Evolutionary conservation across 1,140 invertebrate genomes (phyloP).

Genomic region (Drosophila nikananu): DNA sequence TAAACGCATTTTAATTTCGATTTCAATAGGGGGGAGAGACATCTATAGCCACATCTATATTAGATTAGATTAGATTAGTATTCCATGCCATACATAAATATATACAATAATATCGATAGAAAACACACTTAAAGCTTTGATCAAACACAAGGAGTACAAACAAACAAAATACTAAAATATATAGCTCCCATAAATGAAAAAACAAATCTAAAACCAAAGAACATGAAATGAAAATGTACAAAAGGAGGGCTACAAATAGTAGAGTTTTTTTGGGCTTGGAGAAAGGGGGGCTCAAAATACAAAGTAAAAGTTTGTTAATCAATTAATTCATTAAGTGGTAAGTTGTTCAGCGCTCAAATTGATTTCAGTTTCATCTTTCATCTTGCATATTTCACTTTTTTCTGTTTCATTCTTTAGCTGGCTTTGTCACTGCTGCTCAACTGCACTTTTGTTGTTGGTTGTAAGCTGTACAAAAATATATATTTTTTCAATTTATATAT

Average conservation of each 20-base stretch:
- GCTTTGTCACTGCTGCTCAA: slow-evolving; percentile 76
- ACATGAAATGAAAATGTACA: slow-evolving; percentile 48
- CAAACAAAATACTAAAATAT: slow-evolving; percentile 27
- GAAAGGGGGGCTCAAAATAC: slow-evolving; percentile 20
- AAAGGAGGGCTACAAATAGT: slow-evolving; percentile 32
- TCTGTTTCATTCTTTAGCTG: slow-evolving; percentile 24
- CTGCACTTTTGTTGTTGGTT: slow-evolving; percentile 50
- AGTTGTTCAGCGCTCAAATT: slow-evolving; percentile 58
- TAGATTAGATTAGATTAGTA: slow-evolving; percentile 6
- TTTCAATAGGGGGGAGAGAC: neutral
- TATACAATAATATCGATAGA: slow-evolving; percentile 9
- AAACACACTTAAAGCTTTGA: slow-evolving; percentile 40
- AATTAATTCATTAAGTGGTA: slow-evolving; percentile 46
- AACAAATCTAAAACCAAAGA: slow-evolving; percentile 30
- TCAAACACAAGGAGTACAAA: slow-evolving; percentile 35
- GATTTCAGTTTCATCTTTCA: slow-evolving; percentile 12
- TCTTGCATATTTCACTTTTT: neutral
- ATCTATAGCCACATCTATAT: slow-evolving; percentile 15
- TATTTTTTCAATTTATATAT: slow-evolving; percentile 13
- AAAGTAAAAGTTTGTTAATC: slow-evolving; percentile 47
- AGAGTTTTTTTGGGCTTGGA: slow-evolving; percentile 30
- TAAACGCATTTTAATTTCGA: slow-evolving; percentile 22
- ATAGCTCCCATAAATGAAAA: slow-evolving; percentile 40
- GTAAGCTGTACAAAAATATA: slow-evolving; percentile 25
- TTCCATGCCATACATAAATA: slow-evolving; percentile 23